Conservation (phyloP, 2,113 vertebrate genomes). For the Osmerus mordax region DNA sequence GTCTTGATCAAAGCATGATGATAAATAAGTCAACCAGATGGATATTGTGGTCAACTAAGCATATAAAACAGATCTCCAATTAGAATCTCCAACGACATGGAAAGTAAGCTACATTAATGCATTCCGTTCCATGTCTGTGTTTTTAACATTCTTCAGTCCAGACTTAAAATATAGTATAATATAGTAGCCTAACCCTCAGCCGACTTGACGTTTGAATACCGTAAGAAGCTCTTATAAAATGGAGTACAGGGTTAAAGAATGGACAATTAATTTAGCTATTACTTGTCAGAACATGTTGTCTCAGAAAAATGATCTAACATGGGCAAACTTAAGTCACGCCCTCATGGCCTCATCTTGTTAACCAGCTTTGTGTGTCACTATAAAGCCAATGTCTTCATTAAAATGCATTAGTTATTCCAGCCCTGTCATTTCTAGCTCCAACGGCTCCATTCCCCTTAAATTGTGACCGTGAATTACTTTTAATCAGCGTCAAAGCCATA, state of each 20-base stretch:
- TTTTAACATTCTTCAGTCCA: background rate
- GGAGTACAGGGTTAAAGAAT: background rate
- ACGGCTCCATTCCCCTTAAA: background rate
- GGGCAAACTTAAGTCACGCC: background rate
- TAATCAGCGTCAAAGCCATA: constrained; percentile 28
- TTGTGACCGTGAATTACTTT: background rate
- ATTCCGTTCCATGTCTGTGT: constrained; percentile 20
- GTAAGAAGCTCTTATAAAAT: background rate
- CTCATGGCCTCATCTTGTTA: background rate
- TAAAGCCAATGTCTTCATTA: constrained; percentile 6
- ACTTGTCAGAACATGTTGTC: background rate
- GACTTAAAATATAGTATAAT: background rate
- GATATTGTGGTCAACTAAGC: constrained; percentile 18
- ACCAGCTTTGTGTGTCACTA: constrained; percentile 4
- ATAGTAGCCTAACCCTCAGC: background rate
- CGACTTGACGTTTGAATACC: background rate
- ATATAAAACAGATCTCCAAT: constrained; percentile 25
- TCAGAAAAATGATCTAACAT: constrained; percentile 17
- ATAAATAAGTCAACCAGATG: constrained; percentile 31
- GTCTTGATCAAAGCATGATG: constrained; percentile 25
- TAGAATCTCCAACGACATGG: constrained; percentile 23
- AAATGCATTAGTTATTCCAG: constrained; percentile 15
- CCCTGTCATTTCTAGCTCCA: background rate
- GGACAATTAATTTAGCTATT: constrained; percentile 6
- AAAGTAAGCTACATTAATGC: constrained; percentile 23